Percentiles rank a stretch among this genome's conserved stretches.
phyloP scores from a whole-genome alignment of 2,888 invertebrate genomes.

The Drepana falcataria region DNA sequence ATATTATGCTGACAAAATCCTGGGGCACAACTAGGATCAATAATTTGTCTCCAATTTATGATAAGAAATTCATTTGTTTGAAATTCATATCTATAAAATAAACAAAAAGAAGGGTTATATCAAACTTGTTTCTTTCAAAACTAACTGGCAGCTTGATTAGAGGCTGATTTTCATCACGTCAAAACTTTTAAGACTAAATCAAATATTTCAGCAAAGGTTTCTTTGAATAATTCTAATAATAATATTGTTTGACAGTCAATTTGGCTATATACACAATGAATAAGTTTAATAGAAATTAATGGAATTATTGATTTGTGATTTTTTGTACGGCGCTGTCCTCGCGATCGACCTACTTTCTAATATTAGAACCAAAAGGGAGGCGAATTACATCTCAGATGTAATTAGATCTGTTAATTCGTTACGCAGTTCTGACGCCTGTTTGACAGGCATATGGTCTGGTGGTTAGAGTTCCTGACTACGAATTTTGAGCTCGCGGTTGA shows the following conservation, averaged over 20 bases:
- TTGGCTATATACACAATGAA: not conserved
- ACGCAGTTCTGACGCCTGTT: too few species aligned
- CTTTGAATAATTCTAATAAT: not conserved
- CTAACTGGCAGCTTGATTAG: not conserved
- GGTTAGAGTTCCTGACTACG: too few species aligned
- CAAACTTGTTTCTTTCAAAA: not conserved
- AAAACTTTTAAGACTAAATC: not conserved
- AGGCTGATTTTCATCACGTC: not conserved
- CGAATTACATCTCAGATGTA: constrained; percentile 13
- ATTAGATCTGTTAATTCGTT: constrained; percentile 16
- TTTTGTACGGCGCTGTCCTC: not conserved
- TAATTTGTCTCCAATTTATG: too few species aligned
- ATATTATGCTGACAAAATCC: too few species aligned
- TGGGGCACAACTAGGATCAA: too few species aligned
- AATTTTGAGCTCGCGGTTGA: too few species aligned
- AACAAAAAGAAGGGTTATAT: too few species aligned
- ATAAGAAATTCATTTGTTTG: too few species aligned
- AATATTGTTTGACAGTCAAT: not conserved
- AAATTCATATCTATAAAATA: not conserved
- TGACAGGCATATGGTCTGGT: too few species aligned
- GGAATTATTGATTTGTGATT: not conserved
- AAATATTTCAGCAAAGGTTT: not conserved
- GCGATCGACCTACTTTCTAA: constrained; percentile 4
- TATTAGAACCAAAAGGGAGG: constrained; percentile 7
- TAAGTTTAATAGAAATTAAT: not conserved